Base-by-base conservation (phyloP, 2,797 vertebrate species). In the Lacerta agilis region DNA sequence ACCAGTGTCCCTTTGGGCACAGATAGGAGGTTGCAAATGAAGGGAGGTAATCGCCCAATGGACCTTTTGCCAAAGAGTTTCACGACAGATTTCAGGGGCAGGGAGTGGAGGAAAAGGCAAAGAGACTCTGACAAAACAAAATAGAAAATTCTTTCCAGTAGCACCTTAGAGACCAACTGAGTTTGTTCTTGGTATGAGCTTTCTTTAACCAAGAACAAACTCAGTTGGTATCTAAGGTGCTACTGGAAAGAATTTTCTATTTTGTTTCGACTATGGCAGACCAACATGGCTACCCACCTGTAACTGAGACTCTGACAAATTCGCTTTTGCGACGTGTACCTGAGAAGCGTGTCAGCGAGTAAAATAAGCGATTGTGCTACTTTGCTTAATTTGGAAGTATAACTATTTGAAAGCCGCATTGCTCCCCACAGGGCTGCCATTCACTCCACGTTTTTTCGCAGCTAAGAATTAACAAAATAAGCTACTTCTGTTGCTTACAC, bases 291-390 rank as follows among this genome's bases (percentile, higher is more conserved):
- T n/a, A n/a, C n/a, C n/a, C n/a, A n/a, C n/a, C n/a, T n/a, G n/a
- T n/a, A n/a, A n/a, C n/a, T n/a, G 29, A 78, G 72, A 83, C 11
- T 18, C 49, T 33, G 8, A 81, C 29, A 64, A 69, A 41, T 89
- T 88, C 85, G 89, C 80, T 61, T 90, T 87, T 77, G 82, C 45
- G 55, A 1, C 61, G 23, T 69, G 7, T 33, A 0, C 8, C 43
- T 89, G 10, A 91, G 36, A 86, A 90, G 79, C 8, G 3, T 29
- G 43, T 83, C 85, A 76, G 83, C 81, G 41, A 41, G 80, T 75
- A 86, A 84, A 92, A 88, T 87, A 86, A 85, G 75, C 27, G 36
- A 41, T 64, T 73, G 43, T 76, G 10, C 77, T 79, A 64, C 71
- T 79, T 82, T 82, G 84, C 66, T 45, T 64, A 36, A 49, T 29